phyloP scores from a whole-genome alignment of 2,888 invertebrate genomes.

The Eupithecia pulchellata region DNA sequence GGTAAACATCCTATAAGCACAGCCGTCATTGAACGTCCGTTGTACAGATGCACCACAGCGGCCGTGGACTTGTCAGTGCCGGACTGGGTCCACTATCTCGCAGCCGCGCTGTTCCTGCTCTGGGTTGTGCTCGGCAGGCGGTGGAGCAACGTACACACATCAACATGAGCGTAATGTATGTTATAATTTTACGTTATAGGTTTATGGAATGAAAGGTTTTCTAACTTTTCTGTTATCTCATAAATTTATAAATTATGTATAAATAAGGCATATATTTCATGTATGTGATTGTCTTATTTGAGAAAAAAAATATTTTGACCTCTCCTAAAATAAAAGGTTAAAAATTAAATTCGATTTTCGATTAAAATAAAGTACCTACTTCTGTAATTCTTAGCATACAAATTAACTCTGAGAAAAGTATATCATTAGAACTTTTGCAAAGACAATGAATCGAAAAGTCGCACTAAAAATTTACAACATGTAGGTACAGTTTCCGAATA shows the following conservation, averaged over 20 bases:
- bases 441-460: not conserved
- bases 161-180: slow-evolving; percentile 68
- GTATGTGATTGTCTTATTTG: too few relatives aligned
- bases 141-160: slow-evolving; percentile 63
- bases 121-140: slow-evolving; percentile 74
- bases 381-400: not conserved
- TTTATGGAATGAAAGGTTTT: too few relatives aligned
- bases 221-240: too few relatives aligned
- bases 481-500: not conserved
- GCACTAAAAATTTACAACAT: not conserved
- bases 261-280: too few relatives aligned
- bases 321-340: not conserved
- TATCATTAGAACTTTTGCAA: not conserved
- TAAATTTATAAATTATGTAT: too few relatives aligned
- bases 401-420: not conserved
- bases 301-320: too few relatives aligned
- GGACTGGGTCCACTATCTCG: slow-evolving; percentile 79
- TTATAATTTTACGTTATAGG: slow-evolving; percentile 37
- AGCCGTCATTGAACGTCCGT: slow-evolving; percentile 47
- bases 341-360: not conserved
- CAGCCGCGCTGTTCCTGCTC: slow-evolving; percentile 73
- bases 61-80: slow-evolving; percentile 78
- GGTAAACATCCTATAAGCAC: slow-evolving; percentile 16
- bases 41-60: slow-evolving; percentile 78
- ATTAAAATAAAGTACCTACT: not conserved